phyloP scores from a whole-genome alignment of 1,140 invertebrate genomes.

The Phenacoccus solenopsis region DNA sequence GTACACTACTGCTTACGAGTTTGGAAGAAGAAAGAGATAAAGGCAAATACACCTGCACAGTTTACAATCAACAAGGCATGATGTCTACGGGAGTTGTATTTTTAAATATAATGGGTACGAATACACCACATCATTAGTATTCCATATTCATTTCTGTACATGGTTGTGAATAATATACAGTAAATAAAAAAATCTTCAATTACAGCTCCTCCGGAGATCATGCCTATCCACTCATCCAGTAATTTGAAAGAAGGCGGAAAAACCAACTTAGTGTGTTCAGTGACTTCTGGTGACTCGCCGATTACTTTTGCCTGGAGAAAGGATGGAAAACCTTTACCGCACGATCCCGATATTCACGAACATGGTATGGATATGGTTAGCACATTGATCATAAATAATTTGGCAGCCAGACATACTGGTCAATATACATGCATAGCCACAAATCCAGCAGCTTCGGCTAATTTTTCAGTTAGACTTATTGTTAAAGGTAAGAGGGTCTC shows the following conservation, averaged over 20 bases:
- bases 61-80: conserved; percentile 59
- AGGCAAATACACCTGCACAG: conserved; percentile 73
- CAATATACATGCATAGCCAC: conserved; percentile 77
- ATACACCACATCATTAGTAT: too few relatives aligned
- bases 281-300: conserved; percentile 79
- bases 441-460: conserved; percentile 69
- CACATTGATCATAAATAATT: conserved; percentile 62
- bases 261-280: conserved; percentile 75
- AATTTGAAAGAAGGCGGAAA: conserved; percentile 73
- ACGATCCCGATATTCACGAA: conserved; percentile 55
- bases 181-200: too few relatives aligned
- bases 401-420: conserved; percentile 65
- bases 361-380: conserved; percentile 59
- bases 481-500: conserved; percentile 76
- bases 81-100: conserved; percentile 53
- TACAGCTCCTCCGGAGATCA: conserved; percentile 64
- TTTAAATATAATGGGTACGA: conserved; percentile 65
- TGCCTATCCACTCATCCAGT: conserved; percentile 68
- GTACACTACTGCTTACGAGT: conserved; percentile 59
- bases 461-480: conserved; percentile 66
- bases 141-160: too few relatives aligned
- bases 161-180: too few relatives aligned
- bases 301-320: conserved; percentile 80
- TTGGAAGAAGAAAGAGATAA: conserved; percentile 46
- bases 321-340: conserved; percentile 51